Conservation (phyloP, 2,888 invertebrate species). For the Hofmannophila pseudospretella region DNA sequence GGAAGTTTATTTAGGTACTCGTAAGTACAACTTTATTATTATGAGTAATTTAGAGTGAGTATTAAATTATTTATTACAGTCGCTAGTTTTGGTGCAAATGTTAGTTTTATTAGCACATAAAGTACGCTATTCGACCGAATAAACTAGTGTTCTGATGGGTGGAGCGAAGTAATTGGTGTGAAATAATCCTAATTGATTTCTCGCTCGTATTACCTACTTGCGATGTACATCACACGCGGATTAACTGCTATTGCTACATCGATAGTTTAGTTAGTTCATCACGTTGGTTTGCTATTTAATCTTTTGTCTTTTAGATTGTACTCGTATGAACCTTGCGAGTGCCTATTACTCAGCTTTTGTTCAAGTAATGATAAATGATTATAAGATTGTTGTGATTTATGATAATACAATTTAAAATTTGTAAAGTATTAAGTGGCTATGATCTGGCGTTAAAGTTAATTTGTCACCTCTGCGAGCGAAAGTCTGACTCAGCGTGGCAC, state of each 20-base stretch:
- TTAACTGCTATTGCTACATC: too few species aligned
- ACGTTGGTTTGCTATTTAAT: too few species aligned
- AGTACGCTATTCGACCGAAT: background rate
- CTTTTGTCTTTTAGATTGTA: too few species aligned
- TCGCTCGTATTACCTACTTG: background rate
- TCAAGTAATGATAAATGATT: too few species aligned
- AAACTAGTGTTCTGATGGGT: background rate
- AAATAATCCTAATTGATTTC: background rate
- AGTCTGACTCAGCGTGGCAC: conserved; percentile 33
- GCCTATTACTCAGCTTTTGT: too few species aligned
- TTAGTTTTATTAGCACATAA: background rate
- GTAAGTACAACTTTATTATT: too few species aligned
- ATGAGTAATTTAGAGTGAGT: too few species aligned
- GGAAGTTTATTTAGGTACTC: too few species aligned
- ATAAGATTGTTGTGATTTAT: conserved; percentile 5
- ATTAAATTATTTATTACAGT: too few species aligned
- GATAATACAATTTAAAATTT: conserved; percentile 3
- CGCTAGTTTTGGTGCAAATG: too few species aligned
- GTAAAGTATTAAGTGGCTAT: conserved; percentile 4
- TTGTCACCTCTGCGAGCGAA: conserved; percentile 30
- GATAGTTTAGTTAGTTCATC: too few species aligned
- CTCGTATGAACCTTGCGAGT: too few species aligned
- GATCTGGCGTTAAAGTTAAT: conserved; percentile 18
- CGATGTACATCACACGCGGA: background rate
- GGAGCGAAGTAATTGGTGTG: background rate